Evolutionary conservation across 1,140 invertebrate genomes (phyloP).

Genomic region (Euschistus heros): DNA sequence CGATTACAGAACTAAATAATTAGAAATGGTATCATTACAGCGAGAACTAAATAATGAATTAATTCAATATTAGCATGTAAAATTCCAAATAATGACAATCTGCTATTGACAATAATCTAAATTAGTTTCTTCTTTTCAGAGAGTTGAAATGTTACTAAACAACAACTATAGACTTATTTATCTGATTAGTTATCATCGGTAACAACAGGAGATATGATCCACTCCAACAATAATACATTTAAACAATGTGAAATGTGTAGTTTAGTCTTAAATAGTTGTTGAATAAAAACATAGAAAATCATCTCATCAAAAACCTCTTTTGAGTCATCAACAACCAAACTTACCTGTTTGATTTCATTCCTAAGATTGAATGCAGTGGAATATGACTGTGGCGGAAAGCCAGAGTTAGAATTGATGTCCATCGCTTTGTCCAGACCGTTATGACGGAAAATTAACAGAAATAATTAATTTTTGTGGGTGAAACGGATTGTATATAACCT

Average conservation of each 20-base stretch:
- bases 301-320: neutral
- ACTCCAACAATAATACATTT: neutral
- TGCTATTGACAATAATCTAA: too few species aligned
- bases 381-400: constrained; percentile 27
- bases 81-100: too few species aligned
- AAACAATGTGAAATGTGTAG: neutral
- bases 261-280: neutral
- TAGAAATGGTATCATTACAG: too few species aligned
- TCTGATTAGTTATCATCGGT: neutral
- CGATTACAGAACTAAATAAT: too few species aligned
- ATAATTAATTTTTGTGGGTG: too few species aligned
- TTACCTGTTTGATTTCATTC: constrained; percentile 29
- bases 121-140: too few species aligned
- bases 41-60: too few species aligned
- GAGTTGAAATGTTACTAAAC: neutral
- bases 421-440: too few species aligned
- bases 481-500: too few species aligned
- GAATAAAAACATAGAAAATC: neutral
- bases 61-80: too few species aligned
- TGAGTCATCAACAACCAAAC: neutral
- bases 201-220: neutral
- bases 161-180: neutral
- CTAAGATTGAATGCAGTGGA: constrained; percentile 28
- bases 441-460: too few species aligned
- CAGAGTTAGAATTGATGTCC: neutral